These are phyloP conservation scores for Gracilinanus agilis DNA, from an alignment of 2,113 vertebrate species.

Conservation along the genomic window DNA sequence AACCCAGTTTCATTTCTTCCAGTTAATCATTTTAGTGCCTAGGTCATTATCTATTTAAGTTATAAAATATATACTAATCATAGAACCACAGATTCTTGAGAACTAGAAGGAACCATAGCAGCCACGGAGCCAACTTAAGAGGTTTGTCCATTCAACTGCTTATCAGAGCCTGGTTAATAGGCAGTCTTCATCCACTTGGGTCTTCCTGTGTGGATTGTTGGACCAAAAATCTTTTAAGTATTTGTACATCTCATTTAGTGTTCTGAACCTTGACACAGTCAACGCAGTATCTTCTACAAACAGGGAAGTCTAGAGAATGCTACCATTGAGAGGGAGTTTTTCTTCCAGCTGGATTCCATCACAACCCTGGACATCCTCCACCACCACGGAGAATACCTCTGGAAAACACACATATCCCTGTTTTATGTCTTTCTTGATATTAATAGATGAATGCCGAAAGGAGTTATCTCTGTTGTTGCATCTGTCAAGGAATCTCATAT, in stretches of 20 bases:
- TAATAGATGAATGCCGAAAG: background rate
- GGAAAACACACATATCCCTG: background rate
- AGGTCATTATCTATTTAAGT: background rate
- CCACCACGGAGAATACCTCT: background rate
- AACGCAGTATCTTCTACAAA: background rate
- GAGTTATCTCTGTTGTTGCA: background rate
- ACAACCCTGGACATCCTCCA: background rate
- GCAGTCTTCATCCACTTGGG: background rate
- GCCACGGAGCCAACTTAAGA: background rate
- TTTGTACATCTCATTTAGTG: background rate
- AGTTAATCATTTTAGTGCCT: background rate
- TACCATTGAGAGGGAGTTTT: background rate
- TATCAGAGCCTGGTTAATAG: background rate
- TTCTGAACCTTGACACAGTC: background rate
- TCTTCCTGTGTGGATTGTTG: background rate
- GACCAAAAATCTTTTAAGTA: background rate
- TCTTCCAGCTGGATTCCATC: background rate
- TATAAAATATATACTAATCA: background rate
- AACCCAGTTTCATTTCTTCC: background rate
- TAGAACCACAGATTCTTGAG: background rate
- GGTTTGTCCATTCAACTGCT: background rate
- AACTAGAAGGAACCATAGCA: background rate
- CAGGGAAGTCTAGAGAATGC: background rate
- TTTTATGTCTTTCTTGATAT: background rate
- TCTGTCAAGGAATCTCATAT: background rate